phyloP scores from a whole-genome alignment of 2,888 invertebrate genomes.

The Helleia helle region DNA sequence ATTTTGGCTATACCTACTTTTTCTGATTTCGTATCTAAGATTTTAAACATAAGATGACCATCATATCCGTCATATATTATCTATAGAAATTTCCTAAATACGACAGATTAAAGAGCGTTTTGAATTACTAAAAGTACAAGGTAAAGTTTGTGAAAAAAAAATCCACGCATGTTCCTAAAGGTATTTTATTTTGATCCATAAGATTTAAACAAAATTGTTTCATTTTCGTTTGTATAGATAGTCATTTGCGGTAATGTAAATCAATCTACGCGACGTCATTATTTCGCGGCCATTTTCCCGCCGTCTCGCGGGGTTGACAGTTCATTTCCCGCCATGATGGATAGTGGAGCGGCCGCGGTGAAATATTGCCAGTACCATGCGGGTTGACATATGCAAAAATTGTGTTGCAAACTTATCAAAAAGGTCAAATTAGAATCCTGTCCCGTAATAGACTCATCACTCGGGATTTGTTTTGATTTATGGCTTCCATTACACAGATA shows the following conservation, averaged over 20 bases:
- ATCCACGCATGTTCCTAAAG: too few relatives aligned
- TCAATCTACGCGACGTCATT: conserved; percentile 30
- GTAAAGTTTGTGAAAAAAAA: too few relatives aligned
- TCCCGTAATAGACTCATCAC: conserved; percentile 45
- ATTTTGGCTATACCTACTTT: too few relatives aligned
- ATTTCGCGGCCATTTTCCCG: conserved; percentile 51
- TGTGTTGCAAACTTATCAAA: conserved; percentile 64
- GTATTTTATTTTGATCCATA: too few relatives aligned
- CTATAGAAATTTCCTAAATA: too few relatives aligned
- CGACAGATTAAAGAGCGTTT: too few relatives aligned
- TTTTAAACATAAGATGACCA: too few relatives aligned
- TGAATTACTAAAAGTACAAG: too few relatives aligned
- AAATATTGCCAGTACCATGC: conserved; percentile 51
- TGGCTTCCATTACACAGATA: conserved; percentile 8
- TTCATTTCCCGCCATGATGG: conserved; percentile 68
- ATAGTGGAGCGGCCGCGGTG: conserved; percentile 45
- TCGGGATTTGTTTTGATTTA: conserved; percentile 26
- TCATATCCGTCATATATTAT: too few relatives aligned
- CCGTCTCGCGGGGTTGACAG: conserved; percentile 46
- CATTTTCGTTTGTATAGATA: too few relatives aligned
- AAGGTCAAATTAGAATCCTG: conserved; percentile 47
- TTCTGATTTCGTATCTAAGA: too few relatives aligned
- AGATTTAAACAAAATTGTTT: too few relatives aligned
- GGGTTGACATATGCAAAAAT: conserved; percentile 72
- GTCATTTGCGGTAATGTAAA: not conserved